Base-by-base conservation (phyloP, 2,113 vertebrate species). In the Theristicus caerulescens region DNA sequence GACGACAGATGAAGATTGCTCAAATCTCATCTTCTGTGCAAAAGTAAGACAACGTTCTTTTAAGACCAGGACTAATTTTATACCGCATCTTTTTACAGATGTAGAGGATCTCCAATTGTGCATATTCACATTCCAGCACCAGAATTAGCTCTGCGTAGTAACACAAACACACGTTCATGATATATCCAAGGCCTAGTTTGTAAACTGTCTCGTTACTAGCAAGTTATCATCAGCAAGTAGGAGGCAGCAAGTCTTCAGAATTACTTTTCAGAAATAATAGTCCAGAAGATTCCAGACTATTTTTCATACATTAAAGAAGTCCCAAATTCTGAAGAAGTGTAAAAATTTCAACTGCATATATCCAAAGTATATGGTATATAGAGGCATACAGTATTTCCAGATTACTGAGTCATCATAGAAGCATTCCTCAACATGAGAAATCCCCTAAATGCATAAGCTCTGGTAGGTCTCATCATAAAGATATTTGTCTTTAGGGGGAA, bases 21-120 rank as follows among this genome's bases (percentile, higher is more conserved):
- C 46, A 79, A 46, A 89, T 42, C 15, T 64, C 44, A 67, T 20
- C 26, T 34, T 44, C 46, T 16, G 34, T 9, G 20, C 64, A 77
- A 72, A 64, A 40, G 29, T 19, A 71, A 36, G 36, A 55, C 9
- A 55, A 65, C 8, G 5, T 12, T 57, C 46, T 71, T 88, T 49
- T 34, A 72, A 81, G 36, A 52, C 10, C 44, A 83, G 22, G 49
- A 54, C 49, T 65, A 26, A 80, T 25, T 31, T 77, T 29, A 69
- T 9, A 24, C 22, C 25, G 20, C 25, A 40, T n/a, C 42, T 81
- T 95, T 82, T 64, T 52, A 86, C 32, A 84, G 52, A 73, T 31
- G n/a, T 2, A 16, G n/a, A 34, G 3, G 52, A 40, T 44, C 62
- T 80, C 71, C 24, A 21, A 44, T 5, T 0, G 0, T 26, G 47